Evolutionary conservation across 2,113 vertebrate genomes (phyloP).

Genomic region (Panthera uncia): DNA sequence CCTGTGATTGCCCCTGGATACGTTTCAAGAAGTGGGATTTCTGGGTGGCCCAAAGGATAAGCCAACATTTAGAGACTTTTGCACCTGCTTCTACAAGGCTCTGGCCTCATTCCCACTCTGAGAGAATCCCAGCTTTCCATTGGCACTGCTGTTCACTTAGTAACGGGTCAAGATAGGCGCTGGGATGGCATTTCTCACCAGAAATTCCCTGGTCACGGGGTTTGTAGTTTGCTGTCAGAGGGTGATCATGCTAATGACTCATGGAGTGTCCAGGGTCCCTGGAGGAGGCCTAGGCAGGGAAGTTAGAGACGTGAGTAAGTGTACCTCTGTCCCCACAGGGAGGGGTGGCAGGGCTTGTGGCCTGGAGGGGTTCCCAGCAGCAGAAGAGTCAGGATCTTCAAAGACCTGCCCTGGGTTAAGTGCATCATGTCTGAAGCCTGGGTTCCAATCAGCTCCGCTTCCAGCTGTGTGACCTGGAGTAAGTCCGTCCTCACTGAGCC

Average conservation of each 20-base stretch:
- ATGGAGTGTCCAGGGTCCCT: not conserved
- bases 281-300: not conserved
- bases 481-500: rapidly evolving
- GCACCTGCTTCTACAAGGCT: not conserved
- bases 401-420: not conserved
- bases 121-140: not conserved
- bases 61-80: not conserved
- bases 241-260: not conserved
- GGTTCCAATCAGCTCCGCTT: not conserved
- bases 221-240: not conserved
- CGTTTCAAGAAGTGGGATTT: not conserved
- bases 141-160: not conserved
- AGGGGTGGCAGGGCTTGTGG: rapidly evolving
- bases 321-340: no score
- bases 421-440: not conserved
- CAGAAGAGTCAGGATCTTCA: not conserved
- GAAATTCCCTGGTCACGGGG: not conserved
- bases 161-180: not conserved
- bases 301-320: not conserved
- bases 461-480: not conserved
- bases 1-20: not conserved
- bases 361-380: not conserved
- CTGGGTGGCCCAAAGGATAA: not conserved
- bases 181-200: conserved; percentile 8
- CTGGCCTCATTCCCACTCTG: not conserved